These are phyloP conservation scores for Cirrhinus molitorella DNA, from an alignment of 2,797 vertebrate genomes.

Conservation along the genomic window DNA sequence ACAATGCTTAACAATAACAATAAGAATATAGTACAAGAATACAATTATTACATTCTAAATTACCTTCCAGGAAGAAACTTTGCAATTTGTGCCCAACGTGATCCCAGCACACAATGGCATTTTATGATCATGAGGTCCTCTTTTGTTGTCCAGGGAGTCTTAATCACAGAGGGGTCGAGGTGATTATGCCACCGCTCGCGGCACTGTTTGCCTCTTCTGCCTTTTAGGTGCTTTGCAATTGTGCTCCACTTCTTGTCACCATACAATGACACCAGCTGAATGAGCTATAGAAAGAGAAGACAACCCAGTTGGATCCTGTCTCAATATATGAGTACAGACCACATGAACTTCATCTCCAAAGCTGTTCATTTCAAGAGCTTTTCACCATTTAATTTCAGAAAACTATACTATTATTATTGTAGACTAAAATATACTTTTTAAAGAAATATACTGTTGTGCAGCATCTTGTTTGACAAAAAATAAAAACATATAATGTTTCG, in stretches of 20 bases:
- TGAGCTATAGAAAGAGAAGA: conserved; percentile 78
- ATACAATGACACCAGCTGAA: conserved; percentile 86
- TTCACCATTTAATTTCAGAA: not conserved
- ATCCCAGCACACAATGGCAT: conserved; percentile 89
- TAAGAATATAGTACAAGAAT: not conserved
- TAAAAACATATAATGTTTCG: not conserved
- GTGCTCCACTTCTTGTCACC: conserved; percentile 89
- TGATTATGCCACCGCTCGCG: conserved; percentile 94
- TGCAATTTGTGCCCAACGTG: conserved; percentile 94
- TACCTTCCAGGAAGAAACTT: conserved; percentile 94
- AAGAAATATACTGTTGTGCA: not conserved
- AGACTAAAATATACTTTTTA: not conserved
- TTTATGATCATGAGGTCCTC: conserved; percentile 93
- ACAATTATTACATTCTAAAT: not conserved
- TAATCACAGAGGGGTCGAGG: conserved; percentile 90
- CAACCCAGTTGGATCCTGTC: not conserved
- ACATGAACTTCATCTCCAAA: not conserved
- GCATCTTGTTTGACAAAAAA: not conserved
- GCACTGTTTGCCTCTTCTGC: conserved; percentile 91
- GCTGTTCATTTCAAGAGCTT: not conserved
- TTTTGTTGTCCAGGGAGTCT: conserved; percentile 89
- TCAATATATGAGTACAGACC: not conserved
- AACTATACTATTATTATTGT: not conserved
- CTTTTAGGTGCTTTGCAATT: conserved; percentile 88
- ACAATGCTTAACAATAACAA: not conserved